phyloP scores from a whole-genome alignment of 2,888 invertebrate species.

The Sarcophaga caerulescens region DNA sequence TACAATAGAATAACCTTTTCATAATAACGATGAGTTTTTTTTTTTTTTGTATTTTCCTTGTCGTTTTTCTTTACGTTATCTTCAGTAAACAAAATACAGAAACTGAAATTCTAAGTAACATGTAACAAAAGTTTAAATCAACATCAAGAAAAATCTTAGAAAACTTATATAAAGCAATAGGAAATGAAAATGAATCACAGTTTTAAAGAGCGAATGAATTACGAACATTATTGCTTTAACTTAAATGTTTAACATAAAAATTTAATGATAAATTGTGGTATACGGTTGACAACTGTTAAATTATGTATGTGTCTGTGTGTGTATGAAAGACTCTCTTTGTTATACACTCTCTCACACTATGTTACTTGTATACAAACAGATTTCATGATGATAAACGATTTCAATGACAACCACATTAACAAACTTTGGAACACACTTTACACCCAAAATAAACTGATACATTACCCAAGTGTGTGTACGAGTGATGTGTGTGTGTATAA shows the following conservation, averaged over 20 bases:
- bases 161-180: background rate
- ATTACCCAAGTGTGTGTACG: background rate
- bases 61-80: background rate
- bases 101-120: background rate
- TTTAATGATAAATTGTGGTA: slow-evolving; percentile 34
- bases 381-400: slow-evolving; percentile 51
- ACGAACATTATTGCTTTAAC: background rate
- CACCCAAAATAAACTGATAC: too few species aligned
- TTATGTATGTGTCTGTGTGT: background rate
- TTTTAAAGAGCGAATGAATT: background rate
- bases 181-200: background rate
- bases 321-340: background rate
- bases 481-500: background rate
- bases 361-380: background rate
- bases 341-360: background rate
- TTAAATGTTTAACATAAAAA: slow-evolving; percentile 26
- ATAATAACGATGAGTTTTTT: slow-evolving; percentile 4
- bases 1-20: slow-evolving; percentile 9
- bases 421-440: background rate
- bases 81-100: background rate
- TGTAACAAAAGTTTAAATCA: background rate
- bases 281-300: background rate
- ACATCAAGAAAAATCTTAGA: background rate
- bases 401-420: slow-evolving; percentile 57
- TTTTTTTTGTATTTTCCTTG: background rate